Evolutionary conservation across 2,888 invertebrate species (phyloP).

Genomic region (Mellilla xanthometata): DNA sequence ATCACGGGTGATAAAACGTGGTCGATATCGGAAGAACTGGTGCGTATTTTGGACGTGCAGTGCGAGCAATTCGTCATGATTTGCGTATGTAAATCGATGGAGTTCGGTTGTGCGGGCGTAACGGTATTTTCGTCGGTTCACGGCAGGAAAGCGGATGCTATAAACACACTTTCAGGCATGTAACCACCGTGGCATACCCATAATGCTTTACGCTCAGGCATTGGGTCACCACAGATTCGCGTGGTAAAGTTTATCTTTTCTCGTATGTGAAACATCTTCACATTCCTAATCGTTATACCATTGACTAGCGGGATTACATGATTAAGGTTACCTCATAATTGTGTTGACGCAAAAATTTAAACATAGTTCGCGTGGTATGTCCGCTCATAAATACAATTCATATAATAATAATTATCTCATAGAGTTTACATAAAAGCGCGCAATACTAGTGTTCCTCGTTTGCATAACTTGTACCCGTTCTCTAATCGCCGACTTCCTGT

Average conservation of each 20-base stretch:
- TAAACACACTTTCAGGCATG: slow-evolving; percentile 75
- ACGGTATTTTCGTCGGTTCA: slow-evolving; percentile 79
- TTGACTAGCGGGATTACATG: too few species aligned
- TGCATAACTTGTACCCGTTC: slow-evolving; percentile 33
- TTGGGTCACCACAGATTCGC: slow-evolving; percentile 21
- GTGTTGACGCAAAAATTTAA: too few species aligned
- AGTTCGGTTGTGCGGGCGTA: slow-evolving; percentile 74
- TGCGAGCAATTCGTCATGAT: slow-evolving; percentile 78
- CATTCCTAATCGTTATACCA: too few species aligned
- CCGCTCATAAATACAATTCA: too few species aligned
- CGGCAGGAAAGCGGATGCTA: slow-evolving; percentile 79
- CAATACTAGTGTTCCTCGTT: slow-evolving; percentile 29
- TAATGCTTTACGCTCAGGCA: slow-evolving; percentile 45
- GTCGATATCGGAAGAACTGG: slow-evolving; percentile 40
- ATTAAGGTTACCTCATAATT: too few species aligned
- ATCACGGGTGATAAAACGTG: slow-evolving; percentile 33
- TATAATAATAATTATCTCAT: too few species aligned
- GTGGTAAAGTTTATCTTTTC: too few species aligned
- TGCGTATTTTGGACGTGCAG: slow-evolving; percentile 66
- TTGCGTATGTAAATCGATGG: slow-evolving; percentile 80
- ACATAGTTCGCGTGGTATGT: too few species aligned
- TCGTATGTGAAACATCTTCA: too few species aligned
- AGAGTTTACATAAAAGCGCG: slow-evolving; percentile 7
- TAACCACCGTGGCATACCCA: slow-evolving; percentile 52
- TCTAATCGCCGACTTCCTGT: slow-evolving; percentile 38